These are phyloP conservation scores for Crossaster papposus DNA, from an alignment of 53 echinoderm and acorn worm species.

Conservation along the genomic window DNA sequence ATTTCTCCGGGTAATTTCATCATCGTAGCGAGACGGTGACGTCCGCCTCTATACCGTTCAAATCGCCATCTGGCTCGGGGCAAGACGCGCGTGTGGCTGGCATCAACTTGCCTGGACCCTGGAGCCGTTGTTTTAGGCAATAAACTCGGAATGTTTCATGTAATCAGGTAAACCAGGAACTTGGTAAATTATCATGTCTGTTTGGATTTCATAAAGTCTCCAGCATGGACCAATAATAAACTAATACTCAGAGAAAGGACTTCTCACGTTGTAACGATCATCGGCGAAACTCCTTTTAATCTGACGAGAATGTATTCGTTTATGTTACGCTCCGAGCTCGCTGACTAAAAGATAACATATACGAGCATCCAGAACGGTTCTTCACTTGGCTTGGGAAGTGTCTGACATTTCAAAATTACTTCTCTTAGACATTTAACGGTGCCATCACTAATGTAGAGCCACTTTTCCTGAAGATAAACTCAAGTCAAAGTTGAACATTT, in stretches of 20 bases:
- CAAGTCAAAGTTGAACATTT: not conserved
- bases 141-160: not conserved
- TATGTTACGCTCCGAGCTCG: not conserved
- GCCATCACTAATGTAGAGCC: not conserved
- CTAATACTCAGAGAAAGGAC: not conserved
- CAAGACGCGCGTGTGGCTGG: not conserved
- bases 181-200: not conserved
- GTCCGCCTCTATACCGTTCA: not conserved
- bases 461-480: not conserved
- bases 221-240: not conserved
- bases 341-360: not conserved
- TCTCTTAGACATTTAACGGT: not conserved
- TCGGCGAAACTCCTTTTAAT: not conserved
- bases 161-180: not conserved
- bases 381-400: not conserved
- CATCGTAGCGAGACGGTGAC: not conserved
- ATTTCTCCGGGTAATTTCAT: not conserved
- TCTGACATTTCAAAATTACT: not conserved
- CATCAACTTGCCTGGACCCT: not conserved
- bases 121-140: slow-evolving; percentile 1
- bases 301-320: not conserved
- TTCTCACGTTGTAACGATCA: not conserved
- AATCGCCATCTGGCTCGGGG: not conserved
- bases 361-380: not conserved
- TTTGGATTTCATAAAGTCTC: slow-evolving; percentile 4